Evolutionary conservation across 2,113 vertebrate genomes (phyloP), one percentile per base, ranked within the genome.

Genomic region (Onychostruthus taczanowskii): DNA sequence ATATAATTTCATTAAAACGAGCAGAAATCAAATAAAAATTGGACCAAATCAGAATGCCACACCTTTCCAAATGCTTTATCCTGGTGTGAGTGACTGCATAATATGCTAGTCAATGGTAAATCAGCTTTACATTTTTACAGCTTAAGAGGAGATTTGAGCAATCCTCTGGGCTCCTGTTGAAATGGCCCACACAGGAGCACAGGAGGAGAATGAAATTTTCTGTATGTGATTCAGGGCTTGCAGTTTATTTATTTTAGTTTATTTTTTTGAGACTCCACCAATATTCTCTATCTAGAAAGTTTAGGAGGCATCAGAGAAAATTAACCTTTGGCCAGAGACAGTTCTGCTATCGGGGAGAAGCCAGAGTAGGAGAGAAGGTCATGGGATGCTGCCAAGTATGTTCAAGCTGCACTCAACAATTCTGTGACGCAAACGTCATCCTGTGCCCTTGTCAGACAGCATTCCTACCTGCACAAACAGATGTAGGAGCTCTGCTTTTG

Each of bases 391-490:
- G 92, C 88, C 93, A 93, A 91, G 41, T 33, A 70, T 52, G 30
- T 74, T 81, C 82, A 73, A 68, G 70, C 77, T 87, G n/a, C 61
- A 87, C 68, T 81, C 69, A 90, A 61, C 61, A 90, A 92, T 19
- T 41, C 61, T 78, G 75, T 59, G 79, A 75, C 9, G 27, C 55
- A 30, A 69, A 70, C 13, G 0, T 90, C 72, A 83, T 70, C 56
- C 47, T 30, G 4, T 78, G 79, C 56, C 90, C 83, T 94, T 88
- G 78, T 80, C 67, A 86, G 84, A 72, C 79, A 88, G 88, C 52
- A 64, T 95, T 94, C 87, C 79, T 94, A 86, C 76, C 88, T 92
- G 68, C 91, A 93, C 72, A 87, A 84, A 64, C 74, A 93, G 92
- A 85, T 70, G 72, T 26, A 30, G 84, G 67, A 93, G 63, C 72